Percentiles rank a stretch among this genome's conserved stretches.
Conservation (phyloP, 1,140 invertebrate species). For the Calliopsis andreniformis region DNA sequence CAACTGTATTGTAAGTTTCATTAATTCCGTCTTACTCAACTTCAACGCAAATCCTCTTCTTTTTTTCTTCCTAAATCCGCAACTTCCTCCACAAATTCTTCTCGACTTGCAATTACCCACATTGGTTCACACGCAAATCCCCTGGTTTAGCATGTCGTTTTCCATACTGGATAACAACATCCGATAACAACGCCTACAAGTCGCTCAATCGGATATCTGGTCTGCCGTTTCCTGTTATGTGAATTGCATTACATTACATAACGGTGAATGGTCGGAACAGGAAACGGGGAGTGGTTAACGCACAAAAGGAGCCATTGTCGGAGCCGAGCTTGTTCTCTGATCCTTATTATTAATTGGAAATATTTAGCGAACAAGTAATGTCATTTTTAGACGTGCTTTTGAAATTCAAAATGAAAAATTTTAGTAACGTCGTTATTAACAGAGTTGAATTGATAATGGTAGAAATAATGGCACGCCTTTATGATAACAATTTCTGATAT, state of each 20-base stretch:
- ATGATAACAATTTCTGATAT: no score
- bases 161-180: slow-evolving; percentile 18
- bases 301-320: slow-evolving; percentile 8
- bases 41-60: no score
- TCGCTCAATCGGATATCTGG: slow-evolving; percentile 11
- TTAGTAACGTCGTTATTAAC: no score
- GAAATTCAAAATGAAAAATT: no score
- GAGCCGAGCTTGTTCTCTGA: neutral
- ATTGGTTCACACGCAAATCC: neutral
- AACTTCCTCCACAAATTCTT: neutral
- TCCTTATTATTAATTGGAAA: no score
- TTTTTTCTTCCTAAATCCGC: neutral
- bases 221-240: slow-evolving; percentile 62
- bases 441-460: no score
- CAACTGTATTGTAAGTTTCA: no score
- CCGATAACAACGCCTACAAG: slow-evolving; percentile 4
- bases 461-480: no score
- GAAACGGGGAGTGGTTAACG: slow-evolving; percentile 51
- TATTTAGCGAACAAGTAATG: no score
- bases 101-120: no score
- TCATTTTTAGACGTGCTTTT: no score
- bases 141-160: neutral
- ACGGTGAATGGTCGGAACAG: slow-evolving; percentile 48
- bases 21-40: no score
- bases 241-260: slow-evolving; percentile 64